Evolutionary conservation across 1,140 invertebrate species (phyloP).

Genomic region (Heliconius congener): DNA sequence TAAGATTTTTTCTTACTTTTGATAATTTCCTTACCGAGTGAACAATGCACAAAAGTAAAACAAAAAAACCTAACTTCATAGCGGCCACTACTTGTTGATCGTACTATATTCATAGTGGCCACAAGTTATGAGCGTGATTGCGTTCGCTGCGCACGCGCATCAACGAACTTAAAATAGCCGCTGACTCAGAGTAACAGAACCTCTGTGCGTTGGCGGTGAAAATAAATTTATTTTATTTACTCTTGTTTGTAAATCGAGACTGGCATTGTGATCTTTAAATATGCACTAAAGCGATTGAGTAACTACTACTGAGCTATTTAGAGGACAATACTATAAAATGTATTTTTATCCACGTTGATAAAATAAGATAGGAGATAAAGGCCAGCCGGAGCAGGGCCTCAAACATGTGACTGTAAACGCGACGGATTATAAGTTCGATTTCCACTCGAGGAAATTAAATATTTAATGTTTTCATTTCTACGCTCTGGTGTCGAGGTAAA

Average conservation of each 20-base stretch:
- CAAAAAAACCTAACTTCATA: no score
- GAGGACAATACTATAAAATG: not conserved
- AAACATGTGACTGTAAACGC: no score
- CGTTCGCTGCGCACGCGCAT: slow-evolving; percentile 48
- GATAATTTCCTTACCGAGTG: no score
- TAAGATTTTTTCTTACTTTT: no score
- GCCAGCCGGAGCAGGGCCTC: no score
- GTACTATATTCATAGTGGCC: slow-evolving; percentile 15
- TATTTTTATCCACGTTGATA: slow-evolving; percentile 3
- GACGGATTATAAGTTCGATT: no score
- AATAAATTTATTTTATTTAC: slow-evolving; percentile 51
- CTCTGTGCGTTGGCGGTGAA: slow-evolving; percentile 46
- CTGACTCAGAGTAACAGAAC: slow-evolving; percentile 54
- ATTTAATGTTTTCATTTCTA: no score
- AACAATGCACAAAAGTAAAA: no score
- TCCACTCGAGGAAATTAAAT: no score
- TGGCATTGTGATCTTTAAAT: slow-evolving; percentile 51
- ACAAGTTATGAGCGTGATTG: slow-evolving; percentile 27
- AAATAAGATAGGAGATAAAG: not conserved
- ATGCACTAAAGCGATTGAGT: slow-evolving; percentile 39
- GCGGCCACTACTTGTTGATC: no score
- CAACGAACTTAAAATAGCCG: slow-evolving; percentile 60
- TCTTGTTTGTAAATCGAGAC: slow-evolving; percentile 46
- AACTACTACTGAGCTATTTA: slow-evolving; percentile 31
- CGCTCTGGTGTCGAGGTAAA: no score